Percentiles rank a stretch among this genome's conserved stretches.
phyloP scores from a whole-genome alignment of 2,113 vertebrate genomes.

The Siniperca knerii region DNA sequence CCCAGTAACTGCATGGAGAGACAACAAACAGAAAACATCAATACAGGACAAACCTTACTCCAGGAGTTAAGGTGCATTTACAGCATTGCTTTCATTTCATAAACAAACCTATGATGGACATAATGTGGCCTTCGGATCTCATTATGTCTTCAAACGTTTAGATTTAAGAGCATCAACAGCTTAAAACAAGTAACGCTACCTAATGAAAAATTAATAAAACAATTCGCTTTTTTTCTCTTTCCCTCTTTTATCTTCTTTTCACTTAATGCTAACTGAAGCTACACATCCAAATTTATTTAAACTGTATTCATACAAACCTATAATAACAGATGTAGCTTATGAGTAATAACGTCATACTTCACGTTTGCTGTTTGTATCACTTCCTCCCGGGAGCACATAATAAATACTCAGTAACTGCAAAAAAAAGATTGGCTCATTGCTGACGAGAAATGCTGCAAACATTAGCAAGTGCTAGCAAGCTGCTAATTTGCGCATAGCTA shows the following conservation, averaged over 20 bases:
- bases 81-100: neutral
- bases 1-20: constrained; percentile 91
- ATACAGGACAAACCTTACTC: neutral
- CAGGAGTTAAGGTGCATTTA: neutral
- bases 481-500: constrained; percentile 9
- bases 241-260: neutral
- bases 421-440: neutral
- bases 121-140: too few species aligned
- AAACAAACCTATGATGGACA: neutral
- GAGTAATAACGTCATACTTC: neutral
- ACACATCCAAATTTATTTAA: neutral
- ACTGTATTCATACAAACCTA: neutral
- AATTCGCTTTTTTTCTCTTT: neutral
- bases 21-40: neutral
- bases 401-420: neutral
- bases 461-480: constrained; percentile 39
- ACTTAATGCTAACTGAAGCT: neutral
- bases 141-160: neutral
- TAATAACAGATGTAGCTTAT: neutral
- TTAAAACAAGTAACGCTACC: neutral
- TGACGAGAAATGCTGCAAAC: constrained; percentile 16
- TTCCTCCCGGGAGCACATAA: neutral
- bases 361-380: neutral
- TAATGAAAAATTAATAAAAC: neutral
- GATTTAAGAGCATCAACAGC: neutral